Percentiles rank a stretch among this genome's conserved stretches.
Conservation (phyloP, 2,888 invertebrate genomes). For the Agrochola circellaris region DNA sequence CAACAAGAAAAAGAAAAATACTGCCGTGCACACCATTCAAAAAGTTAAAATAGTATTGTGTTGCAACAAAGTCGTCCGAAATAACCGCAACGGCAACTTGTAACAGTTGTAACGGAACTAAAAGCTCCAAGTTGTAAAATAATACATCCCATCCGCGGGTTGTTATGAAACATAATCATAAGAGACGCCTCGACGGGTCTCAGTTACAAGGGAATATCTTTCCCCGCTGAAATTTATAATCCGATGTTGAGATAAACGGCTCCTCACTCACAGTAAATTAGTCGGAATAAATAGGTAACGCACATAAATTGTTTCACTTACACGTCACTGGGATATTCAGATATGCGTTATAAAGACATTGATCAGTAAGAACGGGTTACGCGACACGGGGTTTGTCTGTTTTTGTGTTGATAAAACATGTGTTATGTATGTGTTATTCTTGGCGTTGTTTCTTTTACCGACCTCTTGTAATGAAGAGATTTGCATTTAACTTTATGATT, state of each 20-base stretch:
- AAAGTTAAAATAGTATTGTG: conserved; percentile 55
- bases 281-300: conserved; percentile 76
- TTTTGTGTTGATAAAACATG: conserved; percentile 56
- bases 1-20: conserved; percentile 33
- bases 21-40: conserved; percentile 34
- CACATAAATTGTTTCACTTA: conserved; percentile 70
- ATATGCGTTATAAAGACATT: conserved; percentile 79
- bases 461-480: conserved; percentile 48
- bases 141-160: conserved; percentile 61
- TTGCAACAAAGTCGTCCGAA: conserved; percentile 56
- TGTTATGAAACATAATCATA: conserved; percentile 80
- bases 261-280: conserved; percentile 78
- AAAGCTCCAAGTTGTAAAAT: conserved; percentile 64
- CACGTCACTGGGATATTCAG: conserved; percentile 71
- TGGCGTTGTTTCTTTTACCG: conserved; percentile 52
- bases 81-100: conserved; percentile 59
- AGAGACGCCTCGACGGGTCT: conserved; percentile 65
- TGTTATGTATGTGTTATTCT: conserved; percentile 30
- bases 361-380: conserved; percentile 76
- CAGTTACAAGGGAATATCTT: conserved; percentile 77
- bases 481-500: conserved; percentile 43
- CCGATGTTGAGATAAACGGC: conserved; percentile 75
- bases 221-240: conserved; percentile 69
- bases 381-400: conserved; percentile 53
- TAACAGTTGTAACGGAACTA: conserved; percentile 66